Evolutionary conservation across 2,797 vertebrate species (phyloP), one percentile per base, ranked within the genome.

Genomic region (Craterocephalus amniculus): DNA sequence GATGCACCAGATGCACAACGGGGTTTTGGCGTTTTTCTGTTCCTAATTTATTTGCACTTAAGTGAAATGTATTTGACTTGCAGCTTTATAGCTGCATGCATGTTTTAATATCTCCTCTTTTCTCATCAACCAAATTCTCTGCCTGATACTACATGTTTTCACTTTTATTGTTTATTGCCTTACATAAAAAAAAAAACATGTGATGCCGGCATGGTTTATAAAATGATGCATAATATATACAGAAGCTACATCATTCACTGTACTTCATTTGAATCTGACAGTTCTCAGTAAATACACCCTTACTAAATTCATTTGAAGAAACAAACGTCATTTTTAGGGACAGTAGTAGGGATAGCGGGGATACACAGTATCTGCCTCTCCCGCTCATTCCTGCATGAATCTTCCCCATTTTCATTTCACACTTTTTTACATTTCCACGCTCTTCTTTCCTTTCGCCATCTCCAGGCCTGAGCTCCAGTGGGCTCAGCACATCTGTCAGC

Each of bases 401-500:
- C 43, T 72, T 72, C 70, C 56, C 65, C 60, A 72, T 54, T 69
- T 56, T 78, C 45, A 26, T 48, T 73, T 43, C 24, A 79, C 79
- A 75, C 63, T n/a, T n/a, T n/a, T n/a, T n/a, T n/a, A n/a, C n/a
- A n/a, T n/a, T 22, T 32, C 31, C 31, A 32, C 7, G 31, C n/a
- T n/a, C n/a, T 48, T 79, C 51, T 77, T 77, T 75, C 24, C 14
- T 74, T 29, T 74, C 58, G 79, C 86, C 80, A 55, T 83, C 70
- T 76, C 66, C 80, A 64, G 58, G 1, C 22, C 66, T 14, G 64
- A 57, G 48, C 51, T 58, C 70, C 65, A 7, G 67, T 84, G 83
- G 88, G 79, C 74, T 89, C 84, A 80, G 58, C 84, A 69, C 73
- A 72, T 89, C 86, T 83, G 76, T 91, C 89, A 81, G 58, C 82